Evolutionary conservation across 2,113 vertebrate genomes (phyloP), one percentile per base, ranked within the genome.

Genomic region (Pelodiscus sinensis): DNA sequence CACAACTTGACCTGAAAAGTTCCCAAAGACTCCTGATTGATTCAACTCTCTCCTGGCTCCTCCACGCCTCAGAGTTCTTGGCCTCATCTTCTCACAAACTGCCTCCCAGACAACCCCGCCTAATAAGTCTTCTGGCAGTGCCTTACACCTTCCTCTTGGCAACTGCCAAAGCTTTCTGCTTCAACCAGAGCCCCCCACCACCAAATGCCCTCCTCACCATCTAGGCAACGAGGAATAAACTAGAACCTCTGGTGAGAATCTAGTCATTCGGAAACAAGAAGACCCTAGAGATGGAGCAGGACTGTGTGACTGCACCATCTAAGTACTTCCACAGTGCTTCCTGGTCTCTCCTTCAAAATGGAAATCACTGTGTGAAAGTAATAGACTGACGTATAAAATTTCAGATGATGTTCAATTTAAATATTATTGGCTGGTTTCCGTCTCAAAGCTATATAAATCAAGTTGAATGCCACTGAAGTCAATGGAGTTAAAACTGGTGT

Each of bases 111-210:
- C 78, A 92, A 75, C 84, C 91, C 73, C 4, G 38, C 62, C 55
- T 93, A 92, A n/a, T 91, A 88, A 78, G 29, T 44, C 25, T 54
- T 83, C 82, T 82, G 81, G 58, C 75, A 89, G 79, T 82, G 87
- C 68, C 58, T 92, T 87, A 84, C 50, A 51, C 58, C 79, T 75
- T 90, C 44, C 77, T 92, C 2, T 6, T 3, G 6, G 50, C 0
- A 52, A 58, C 93, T 84, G 78, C 88, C 90, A 78, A 81, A 94
- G 88, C 85, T 94, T 95, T 85, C 78, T 82, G 85, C 80, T 93
- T 88, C 88, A 81, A 50, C 38, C 35, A n/a, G 52, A 35, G 51
- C 57, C 38, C 65, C 88, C n/a, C 65, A 73, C 84, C 65, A 1
- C 95, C 95, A 94, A 88, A 79, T 92, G 29, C 87, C 86, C 93